Conservation (phyloP, 2,888 invertebrate species). For the Homarus gammarus region DNA sequence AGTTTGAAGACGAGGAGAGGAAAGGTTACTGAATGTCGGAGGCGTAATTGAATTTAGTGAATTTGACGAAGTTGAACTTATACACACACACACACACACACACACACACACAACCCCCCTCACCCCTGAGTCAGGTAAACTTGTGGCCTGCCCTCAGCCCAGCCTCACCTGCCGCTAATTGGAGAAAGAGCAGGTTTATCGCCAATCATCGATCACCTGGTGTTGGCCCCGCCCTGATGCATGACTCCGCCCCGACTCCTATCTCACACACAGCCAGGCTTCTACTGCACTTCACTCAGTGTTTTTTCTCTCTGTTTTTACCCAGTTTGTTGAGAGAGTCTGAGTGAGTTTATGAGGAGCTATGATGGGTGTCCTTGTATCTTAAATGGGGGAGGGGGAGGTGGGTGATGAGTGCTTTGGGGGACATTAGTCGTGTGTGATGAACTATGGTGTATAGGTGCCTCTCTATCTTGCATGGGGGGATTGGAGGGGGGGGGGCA, state of each 20-base stretch:
- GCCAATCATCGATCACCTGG: conserved; percentile 35
- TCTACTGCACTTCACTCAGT: not conserved
- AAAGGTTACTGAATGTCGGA: too few species aligned
- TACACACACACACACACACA: not conserved
- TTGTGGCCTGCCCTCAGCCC: not conserved
- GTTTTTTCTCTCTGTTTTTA: not conserved
- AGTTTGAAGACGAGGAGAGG: too few species aligned
- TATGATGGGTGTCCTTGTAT: too few species aligned
- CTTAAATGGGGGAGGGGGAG: too few species aligned
- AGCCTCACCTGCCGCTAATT: conserved; percentile 45
- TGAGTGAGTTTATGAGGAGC: too few species aligned
- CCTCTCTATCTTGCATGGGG: too few species aligned
- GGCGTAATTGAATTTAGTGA: too few species aligned
- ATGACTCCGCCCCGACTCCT: conserved; percentile 1
- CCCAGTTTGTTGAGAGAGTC: not conserved
- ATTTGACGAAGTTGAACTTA: not conserved
- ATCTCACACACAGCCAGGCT: not conserved
- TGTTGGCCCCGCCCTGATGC: conserved; percentile 18
- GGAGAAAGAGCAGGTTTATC: conserved; percentile 38
- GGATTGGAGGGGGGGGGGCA: too few species aligned
- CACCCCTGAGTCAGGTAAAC: not conserved
- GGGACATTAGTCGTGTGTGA: too few species aligned
- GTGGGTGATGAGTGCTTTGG: too few species aligned
- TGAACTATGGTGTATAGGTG: too few species aligned
- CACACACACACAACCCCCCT: not conserved